Base-by-base conservation (phyloP, 2,113 vertebrate species). In the Lipophrys pholis region DNA sequence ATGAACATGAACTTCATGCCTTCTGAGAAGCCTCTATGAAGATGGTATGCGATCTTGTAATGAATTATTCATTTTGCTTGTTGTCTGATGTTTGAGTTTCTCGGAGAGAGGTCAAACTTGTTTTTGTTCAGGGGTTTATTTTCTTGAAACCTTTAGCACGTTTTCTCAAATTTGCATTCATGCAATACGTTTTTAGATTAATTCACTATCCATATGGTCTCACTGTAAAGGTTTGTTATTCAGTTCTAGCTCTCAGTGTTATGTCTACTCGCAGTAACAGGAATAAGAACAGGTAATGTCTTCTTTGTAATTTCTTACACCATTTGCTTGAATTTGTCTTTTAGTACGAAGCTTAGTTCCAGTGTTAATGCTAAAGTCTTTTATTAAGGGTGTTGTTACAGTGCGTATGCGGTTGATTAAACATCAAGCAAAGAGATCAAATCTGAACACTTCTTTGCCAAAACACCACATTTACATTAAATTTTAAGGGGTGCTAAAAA, bases 301-400 rank as follows among this genome's bases (percentile, higher is more conserved):
- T 30, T 30, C 21, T 30, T 30, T 30, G 21, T 30, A 2, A 30
- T 30, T 30, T 30, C 21, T 30, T 30, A 2, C 21, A 2, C 21
- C 21, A 4, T 30, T 30, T n/a, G n/a, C n/a, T n/a, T 30, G 21
- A 30, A 30, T 30, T 30, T 30, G 21, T 30, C 21, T 30, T 30
- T 30, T 2, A 30, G 4, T 30, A 30, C 21, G 2, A 30, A 4
- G 12, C 12, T 49, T 15, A 49, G 46, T 14, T 15, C 15, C 5
- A 50, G 7, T 50, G 15, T 10, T 41, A 6, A 0, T 6, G n/a
- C 21, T 42, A 7, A 50, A 38, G 38, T 16, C 41, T 6, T 41
- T 6, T 15, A 9, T 30, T 30, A 7, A 55, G 17, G 42, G n/a
- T 60, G 60, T 78, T 72, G 5, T 58, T 43, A 21, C 48, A 43